Conservation (phyloP, 2,113 vertebrate genomes). For the Suncus etruscus region DNA sequence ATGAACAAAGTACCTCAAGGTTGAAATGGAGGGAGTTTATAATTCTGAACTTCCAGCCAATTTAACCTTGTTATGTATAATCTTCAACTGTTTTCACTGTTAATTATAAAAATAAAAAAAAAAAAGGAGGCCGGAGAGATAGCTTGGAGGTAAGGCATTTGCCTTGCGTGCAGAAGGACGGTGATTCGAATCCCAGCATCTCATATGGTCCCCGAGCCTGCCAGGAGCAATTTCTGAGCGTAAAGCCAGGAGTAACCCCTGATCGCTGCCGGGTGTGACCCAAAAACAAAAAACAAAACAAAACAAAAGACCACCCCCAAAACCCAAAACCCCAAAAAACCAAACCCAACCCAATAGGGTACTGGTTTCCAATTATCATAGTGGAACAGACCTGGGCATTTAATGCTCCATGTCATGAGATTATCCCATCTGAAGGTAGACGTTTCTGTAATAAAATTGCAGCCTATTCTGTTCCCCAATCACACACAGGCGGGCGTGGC, state of each 20-base stretch:
- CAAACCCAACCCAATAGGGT: neutral
- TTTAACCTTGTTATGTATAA: neutral
- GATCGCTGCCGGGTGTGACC: no score
- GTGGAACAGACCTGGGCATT: neutral
- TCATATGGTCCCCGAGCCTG: no score
- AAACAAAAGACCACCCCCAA: no score
- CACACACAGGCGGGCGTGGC: neutral
- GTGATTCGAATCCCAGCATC: no score
- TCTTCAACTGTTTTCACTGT: neutral
- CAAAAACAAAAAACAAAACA: no score
- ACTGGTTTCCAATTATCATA: neutral
- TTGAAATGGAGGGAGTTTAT: neutral
- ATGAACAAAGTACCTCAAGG: neutral
- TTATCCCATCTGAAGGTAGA: constrained; percentile 15
- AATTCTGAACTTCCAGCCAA: neutral
- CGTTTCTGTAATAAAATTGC: neutral
- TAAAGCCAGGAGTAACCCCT: no score
- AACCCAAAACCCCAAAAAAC: no score
- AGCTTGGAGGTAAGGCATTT: no score
- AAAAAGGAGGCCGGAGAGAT: no score
- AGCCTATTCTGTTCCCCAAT: neutral
- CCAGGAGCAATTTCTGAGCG: no score
- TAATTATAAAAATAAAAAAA: no score
- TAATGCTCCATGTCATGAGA: neutral
- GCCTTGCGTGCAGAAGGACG: no score